These are phyloP conservation scores for Caranx melampygus DNA, from an alignment of 2,113 vertebrate species.

Conservation along the genomic window DNA sequence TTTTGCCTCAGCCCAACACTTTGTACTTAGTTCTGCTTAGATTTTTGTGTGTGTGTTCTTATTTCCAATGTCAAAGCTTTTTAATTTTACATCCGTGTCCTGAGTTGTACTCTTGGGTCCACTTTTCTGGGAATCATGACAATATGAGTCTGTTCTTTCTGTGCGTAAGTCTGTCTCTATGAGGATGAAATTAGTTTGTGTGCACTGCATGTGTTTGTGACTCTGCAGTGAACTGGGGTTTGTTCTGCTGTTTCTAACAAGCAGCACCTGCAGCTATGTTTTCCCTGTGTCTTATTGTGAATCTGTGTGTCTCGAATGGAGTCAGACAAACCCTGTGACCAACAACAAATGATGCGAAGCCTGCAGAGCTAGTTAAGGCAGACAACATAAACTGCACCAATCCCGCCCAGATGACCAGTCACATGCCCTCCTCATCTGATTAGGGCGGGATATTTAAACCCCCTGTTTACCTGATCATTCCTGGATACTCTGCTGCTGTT, in stretches of 20 bases:
- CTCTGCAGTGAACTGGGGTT: slow-evolving; percentile 15
- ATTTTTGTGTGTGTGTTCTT: too few species aligned
- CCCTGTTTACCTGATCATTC: too few species aligned
- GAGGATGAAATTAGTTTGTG: slow-evolving; percentile 6
- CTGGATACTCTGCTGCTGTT: too few species aligned
- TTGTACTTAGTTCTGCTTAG: too few species aligned
- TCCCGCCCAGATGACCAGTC: too few species aligned
- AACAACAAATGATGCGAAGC: neutral
- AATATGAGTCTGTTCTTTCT: neutral
- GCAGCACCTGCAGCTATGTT: slow-evolving; percentile 37
- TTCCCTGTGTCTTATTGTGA: neutral
- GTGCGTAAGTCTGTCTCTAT: neutral
- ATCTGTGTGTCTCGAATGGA: slow-evolving; percentile 22
- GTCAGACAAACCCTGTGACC: neutral
- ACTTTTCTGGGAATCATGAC: too few species aligned
- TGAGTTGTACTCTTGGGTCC: neutral
- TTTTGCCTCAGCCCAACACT: too few species aligned
- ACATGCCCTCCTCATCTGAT: too few species aligned
- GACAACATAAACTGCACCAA: too few species aligned
- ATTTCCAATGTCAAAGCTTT: too few species aligned
- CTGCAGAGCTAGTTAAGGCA: too few species aligned
- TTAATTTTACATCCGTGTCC: neutral
- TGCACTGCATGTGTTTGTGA: neutral
- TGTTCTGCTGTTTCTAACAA: slow-evolving; percentile 32
- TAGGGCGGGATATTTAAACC: too few species aligned